Conservation (phyloP, 2,888 invertebrate genomes). For the Geophilus truncorum region DNA sequence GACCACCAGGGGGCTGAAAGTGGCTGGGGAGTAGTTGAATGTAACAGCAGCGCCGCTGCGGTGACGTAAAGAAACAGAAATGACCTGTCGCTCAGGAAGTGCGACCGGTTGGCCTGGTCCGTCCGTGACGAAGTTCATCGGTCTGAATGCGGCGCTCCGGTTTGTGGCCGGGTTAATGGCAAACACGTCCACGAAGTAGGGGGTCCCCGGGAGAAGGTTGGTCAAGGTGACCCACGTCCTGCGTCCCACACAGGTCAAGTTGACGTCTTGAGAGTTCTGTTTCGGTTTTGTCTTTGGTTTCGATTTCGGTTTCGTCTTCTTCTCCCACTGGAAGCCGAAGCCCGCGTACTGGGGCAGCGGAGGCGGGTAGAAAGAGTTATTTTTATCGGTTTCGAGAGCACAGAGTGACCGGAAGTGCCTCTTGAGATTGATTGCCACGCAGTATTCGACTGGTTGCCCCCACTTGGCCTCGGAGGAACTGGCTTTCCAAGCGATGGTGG, state of each 20-base stretch:
- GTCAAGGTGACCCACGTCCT: conserved; percentile 53
- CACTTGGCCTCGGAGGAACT: conserved; percentile 38
- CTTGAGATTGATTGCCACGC: conserved; percentile 53
- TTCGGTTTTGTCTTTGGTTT: conserved; percentile 15
- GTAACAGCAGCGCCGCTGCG: not conserved
- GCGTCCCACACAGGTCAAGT: conserved; percentile 52
- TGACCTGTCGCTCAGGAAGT: not conserved
- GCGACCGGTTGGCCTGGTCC: not conserved
- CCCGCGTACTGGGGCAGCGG: conserved; percentile 42
- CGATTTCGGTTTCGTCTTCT: not conserved
- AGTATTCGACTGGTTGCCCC: conserved; percentile 48
- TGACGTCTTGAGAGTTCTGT: conserved; percentile 41
- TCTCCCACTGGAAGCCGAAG: conserved; percentile 45
- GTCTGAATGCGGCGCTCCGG: conserved; percentile 54
- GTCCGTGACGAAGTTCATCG: conserved; percentile 43
- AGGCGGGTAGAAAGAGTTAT: conserved; percentile 41
- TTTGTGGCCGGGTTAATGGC: conserved; percentile 54
- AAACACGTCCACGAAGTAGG: conserved; percentile 57
- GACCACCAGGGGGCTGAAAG: not conserved
- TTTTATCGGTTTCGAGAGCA: conserved; percentile 50
- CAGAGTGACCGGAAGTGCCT: conserved; percentile 53
- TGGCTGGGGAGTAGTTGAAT: not conserved
- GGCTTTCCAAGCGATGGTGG: conserved; percentile 41
- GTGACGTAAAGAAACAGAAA: conserved; percentile 19
- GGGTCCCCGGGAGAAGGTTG: conserved; percentile 51